A percentile compares a stretch with the other conserved stretches of the same genome.
Conservation (phyloP, 2,113 vertebrate genomes). For the Eulacestoma nigropectus region DNA sequence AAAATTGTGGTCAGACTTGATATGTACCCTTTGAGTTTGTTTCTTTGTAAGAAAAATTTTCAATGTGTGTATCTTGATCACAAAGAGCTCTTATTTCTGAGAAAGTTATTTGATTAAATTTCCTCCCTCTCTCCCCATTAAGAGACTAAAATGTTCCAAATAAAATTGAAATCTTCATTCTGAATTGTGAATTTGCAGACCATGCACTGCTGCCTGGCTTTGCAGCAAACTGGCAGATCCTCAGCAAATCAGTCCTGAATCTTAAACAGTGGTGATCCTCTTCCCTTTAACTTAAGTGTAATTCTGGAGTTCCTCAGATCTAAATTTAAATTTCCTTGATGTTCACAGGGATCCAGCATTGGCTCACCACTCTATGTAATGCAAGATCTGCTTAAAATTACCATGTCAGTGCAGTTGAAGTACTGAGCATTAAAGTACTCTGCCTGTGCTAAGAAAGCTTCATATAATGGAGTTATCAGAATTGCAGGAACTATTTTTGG, state of each 20-base stretch:
- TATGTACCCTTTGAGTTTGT: neutral
- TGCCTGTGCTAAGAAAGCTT: neutral
- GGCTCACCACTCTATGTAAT: neutral
- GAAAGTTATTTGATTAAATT: neutral
- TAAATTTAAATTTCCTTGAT: neutral
- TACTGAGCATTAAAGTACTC: neutral
- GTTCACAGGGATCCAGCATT: neutral
- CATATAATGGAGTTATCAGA: neutral
- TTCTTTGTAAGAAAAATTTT: neutral
- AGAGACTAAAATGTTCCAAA: neutral
- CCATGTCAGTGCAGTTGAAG: neutral
- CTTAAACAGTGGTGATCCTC: neutral
- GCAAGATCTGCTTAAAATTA: neutral
- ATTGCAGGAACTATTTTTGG: neutral
- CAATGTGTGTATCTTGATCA: neutral
- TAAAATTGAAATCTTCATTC: neutral
- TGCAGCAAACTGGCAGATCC: neutral
- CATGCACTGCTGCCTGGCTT: neutral
- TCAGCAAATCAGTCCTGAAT: neutral
- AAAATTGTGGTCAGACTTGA: neutral
- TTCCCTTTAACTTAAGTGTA: neutral
- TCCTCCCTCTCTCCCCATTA: neutral
- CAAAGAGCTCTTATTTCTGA: neutral
- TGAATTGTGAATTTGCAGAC: neutral
- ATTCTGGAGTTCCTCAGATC: neutral